These are phyloP conservation scores for Drosophila mercatorum DNA, from an alignment of 2,888 invertebrate species.

Conservation along the genomic window DNA sequence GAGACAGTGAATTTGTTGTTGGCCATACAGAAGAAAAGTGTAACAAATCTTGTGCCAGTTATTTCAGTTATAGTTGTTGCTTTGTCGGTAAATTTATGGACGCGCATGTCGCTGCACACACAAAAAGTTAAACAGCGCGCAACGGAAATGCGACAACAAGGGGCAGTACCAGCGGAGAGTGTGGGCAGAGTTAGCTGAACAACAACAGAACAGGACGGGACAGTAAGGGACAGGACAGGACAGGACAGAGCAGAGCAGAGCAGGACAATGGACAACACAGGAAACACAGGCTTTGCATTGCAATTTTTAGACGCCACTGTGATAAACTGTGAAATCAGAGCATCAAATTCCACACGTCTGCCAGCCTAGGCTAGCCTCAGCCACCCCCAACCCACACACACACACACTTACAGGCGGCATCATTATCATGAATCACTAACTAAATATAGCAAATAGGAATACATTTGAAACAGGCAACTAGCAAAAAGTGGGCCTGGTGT, in stretches of 20 bases:
- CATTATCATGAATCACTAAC: conserved; percentile 69
- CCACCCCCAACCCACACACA: not conserved
- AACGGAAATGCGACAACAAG: conserved; percentile 75
- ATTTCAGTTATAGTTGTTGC: conserved; percentile 53
- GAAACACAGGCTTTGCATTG: conserved; percentile 60
- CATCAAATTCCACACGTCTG: conserved; percentile 40
- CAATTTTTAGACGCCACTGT: conserved; percentile 55
- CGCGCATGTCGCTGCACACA: conserved; percentile 78
- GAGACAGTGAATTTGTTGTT: conserved; percentile 39
- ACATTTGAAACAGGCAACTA: conserved; percentile 6
- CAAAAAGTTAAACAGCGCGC: conserved; percentile 80
- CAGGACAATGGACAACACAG: conserved; percentile 63
- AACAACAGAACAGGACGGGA: not conserved
- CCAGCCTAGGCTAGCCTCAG: conserved; percentile 9
- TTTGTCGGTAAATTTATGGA: conserved; percentile 69
- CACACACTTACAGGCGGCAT: conserved; percentile 16
- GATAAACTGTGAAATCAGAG: conserved; percentile 63
- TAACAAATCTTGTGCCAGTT: conserved; percentile 71
- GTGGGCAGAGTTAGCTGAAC: not conserved
- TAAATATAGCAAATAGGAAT: conserved; percentile 48
- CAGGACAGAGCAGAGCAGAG: conserved; percentile 15
- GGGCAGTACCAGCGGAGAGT: not conserved
- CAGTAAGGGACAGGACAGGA: conserved; percentile 1
- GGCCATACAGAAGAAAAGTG: conserved; percentile 45
- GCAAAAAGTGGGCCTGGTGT: no score